phyloP scores from a whole-genome alignment of 2,113 vertebrate genomes.

The Rostratula benghalensis region DNA sequence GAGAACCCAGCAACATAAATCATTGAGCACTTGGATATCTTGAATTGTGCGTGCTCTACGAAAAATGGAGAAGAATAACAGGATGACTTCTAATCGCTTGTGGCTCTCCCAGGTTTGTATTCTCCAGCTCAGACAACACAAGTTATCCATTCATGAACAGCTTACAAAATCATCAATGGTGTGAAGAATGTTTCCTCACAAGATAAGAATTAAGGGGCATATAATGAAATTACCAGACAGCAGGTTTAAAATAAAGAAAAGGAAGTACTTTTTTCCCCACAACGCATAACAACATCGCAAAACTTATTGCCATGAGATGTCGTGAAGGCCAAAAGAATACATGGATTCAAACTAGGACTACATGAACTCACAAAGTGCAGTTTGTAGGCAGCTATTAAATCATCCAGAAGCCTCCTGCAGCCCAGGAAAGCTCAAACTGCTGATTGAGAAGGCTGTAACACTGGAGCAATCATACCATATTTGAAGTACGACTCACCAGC shows the following conservation, averaged over 20 bases:
- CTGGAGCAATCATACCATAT: background rate
- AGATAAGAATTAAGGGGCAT: background rate
- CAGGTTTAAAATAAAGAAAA: constrained; percentile 21
- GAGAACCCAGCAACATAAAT: background rate
- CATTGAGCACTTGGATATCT: background rate
- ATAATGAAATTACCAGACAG: background rate
- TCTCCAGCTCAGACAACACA: background rate
- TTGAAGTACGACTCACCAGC: background rate
- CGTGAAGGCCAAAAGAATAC: background rate
- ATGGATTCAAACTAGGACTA: background rate
- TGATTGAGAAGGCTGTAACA: background rate
- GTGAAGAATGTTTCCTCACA: background rate
- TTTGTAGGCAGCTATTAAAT: background rate
- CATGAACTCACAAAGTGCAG: background rate
- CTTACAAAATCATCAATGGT: constrained; percentile 2
- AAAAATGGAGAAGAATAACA: background rate
- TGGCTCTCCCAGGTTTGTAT: background rate
- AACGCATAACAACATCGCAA: background rate
- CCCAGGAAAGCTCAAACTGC: background rate
- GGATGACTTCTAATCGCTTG: background rate
- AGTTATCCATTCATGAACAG: background rate
- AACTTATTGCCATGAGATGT: background rate
- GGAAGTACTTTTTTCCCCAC: background rate
- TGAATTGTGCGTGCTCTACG: background rate
- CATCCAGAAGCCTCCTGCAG: background rate